These are phyloP conservation scores for Apogon hyalosoma DNA, from an alignment of 2,797 vertebrate species.

Conservation along the genomic window DNA sequence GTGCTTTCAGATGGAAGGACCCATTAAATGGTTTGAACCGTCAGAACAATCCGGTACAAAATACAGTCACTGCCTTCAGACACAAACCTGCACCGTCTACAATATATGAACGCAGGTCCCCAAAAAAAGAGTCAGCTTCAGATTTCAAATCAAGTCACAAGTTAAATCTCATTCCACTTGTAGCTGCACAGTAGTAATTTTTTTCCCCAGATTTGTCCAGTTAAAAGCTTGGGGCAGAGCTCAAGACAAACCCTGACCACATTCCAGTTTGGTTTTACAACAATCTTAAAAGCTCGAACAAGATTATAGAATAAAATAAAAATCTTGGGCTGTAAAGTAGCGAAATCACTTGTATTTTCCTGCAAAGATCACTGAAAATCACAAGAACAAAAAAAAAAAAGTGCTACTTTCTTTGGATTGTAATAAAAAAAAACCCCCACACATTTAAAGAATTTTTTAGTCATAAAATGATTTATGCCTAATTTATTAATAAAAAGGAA, in stretches of 20 bases:
- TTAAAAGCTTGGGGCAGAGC: constrained; percentile 29
- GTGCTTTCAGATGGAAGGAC: constrained; percentile 51
- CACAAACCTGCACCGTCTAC: constrained; percentile 29
- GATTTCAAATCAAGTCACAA: constrained; percentile 38
- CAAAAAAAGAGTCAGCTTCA: constrained; percentile 26
- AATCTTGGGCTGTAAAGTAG: constrained; percentile 37
- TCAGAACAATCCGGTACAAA: constrained; percentile 38
- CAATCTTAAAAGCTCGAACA: constrained; percentile 51
- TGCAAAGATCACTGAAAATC: constrained; percentile 30
- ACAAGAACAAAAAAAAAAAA: constrained; percentile 28
- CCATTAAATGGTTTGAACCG: constrained; percentile 43
- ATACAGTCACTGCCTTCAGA: constrained; percentile 52
- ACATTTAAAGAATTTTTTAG: constrained; percentile 29
- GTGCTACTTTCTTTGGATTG: constrained; percentile 74
- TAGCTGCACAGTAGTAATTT: constrained; percentile 62
- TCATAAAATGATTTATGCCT: constrained; percentile 36
- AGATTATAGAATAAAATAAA: constrained; percentile 48
- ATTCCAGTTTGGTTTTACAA: constrained; percentile 62
- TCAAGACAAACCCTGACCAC: constrained; percentile 25
- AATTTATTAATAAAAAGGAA: constrained; percentile 58
- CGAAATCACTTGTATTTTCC: constrained; percentile 43
- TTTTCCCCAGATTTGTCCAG: constrained; percentile 40
- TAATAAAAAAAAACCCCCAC: constrained; percentile 39
- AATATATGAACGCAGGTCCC: constrained; percentile 24
- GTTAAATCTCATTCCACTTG: constrained; percentile 19